These are phyloP conservation scores for Campaea margaritaria DNA, from an alignment of 2,888 invertebrate genomes.

Conservation along the genomic window DNA sequence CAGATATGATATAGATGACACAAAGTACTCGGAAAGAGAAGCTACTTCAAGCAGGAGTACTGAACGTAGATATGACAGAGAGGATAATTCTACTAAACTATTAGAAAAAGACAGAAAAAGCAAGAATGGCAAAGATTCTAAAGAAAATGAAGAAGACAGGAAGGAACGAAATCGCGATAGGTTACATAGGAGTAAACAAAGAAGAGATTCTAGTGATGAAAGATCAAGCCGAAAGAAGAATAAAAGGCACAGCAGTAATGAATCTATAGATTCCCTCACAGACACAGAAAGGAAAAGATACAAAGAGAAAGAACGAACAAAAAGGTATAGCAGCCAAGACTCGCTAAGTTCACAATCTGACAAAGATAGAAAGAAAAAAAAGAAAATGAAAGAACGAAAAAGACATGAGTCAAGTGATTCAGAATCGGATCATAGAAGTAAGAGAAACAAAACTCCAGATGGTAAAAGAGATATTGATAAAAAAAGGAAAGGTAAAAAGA, in stretches of 20 bases:
- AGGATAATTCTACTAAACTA: slow-evolving; percentile 20
- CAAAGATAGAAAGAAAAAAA: slow-evolving; percentile 26
- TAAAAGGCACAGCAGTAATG: slow-evolving; percentile 37
- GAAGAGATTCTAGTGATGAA: slow-evolving; percentile 54
- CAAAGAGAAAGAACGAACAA: slow-evolving; percentile 23
- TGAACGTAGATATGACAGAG: slow-evolving; percentile 31
- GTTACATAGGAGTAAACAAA: slow-evolving; percentile 42
- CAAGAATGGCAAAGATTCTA: slow-evolving; percentile 20
- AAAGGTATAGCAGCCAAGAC: slow-evolving; percentile 34
- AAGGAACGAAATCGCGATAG: slow-evolving; percentile 37
- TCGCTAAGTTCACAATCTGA: slow-evolving; percentile 37
- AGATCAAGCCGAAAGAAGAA: slow-evolving; percentile 38
- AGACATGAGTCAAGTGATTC: slow-evolving; percentile 51
- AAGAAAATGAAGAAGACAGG: slow-evolving; percentile 14
- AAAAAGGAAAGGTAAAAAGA: slow-evolving; percentile 85
- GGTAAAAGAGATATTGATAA: slow-evolving; percentile 82
- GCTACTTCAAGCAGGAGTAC: slow-evolving; percentile 29
- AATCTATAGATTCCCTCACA: slow-evolving; percentile 31
- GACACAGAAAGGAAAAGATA: slow-evolving; percentile 27
- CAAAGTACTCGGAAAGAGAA: slow-evolving; percentile 30
- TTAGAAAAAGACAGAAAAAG: slow-evolving; percentile 18
- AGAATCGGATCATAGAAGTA: slow-evolving; percentile 48
- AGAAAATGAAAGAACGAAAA: slow-evolving; percentile 37
- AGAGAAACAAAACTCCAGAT: slow-evolving; percentile 61
- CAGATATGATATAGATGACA: slow-evolving; percentile 35